phyloP scores from a whole-genome alignment of 2,797 vertebrate species.

The Lateolabrax maculatus region DNA sequence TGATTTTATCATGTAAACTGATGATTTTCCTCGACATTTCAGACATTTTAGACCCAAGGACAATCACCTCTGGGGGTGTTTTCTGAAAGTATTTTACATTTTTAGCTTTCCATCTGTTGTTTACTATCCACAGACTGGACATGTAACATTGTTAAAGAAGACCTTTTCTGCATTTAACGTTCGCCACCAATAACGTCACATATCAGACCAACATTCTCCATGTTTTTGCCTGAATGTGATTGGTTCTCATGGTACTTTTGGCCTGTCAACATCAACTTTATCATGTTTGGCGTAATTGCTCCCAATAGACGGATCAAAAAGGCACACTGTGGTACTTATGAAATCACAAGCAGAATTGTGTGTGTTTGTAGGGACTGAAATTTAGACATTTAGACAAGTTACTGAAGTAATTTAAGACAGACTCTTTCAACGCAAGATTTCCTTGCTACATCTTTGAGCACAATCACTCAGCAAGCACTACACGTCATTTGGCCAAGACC shows the following conservation, averaged over 20 bases:
- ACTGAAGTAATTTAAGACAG: too few relatives aligned
- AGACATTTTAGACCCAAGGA: neutral
- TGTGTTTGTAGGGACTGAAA: neutral
- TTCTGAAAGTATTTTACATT: neutral
- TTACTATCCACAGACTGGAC: neutral
- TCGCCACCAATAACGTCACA: too few relatives aligned
- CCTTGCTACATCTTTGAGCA: neutral
- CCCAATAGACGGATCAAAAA: neutral
- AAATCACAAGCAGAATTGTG: neutral
- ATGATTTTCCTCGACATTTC: neutral
- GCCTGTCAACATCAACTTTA: neutral
- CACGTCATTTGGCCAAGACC: neutral
- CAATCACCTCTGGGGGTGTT: neutral
- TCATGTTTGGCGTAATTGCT: neutral
- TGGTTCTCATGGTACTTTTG: neutral
- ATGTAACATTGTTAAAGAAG: neutral
- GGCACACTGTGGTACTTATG: neutral
- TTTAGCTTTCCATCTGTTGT: neutral
- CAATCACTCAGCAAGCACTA: neutral
- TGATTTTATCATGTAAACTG: neutral
- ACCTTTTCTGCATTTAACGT: neutral
- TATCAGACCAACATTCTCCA: neutral
- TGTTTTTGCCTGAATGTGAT: neutral
- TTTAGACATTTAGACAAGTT: neutral
- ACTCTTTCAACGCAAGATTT: neutral